Evolutionary conservation across 2,888 invertebrate species (phyloP).

Genomic region (Hesperia comma): DNA sequence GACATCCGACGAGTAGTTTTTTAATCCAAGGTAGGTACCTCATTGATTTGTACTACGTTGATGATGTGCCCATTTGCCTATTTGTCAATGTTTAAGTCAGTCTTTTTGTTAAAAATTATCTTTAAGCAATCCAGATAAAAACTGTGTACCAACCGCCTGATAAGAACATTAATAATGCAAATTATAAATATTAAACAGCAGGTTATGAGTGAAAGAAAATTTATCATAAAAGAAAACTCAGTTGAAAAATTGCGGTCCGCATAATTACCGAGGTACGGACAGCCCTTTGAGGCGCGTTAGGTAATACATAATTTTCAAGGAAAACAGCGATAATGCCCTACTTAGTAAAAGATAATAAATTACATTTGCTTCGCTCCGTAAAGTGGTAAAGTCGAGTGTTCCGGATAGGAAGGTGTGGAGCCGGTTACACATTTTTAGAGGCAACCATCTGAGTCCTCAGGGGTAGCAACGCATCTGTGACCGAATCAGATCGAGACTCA

Average conservation of each 20-base stretch:
- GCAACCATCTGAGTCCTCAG: too few species aligned
- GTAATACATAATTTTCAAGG: constrained; percentile 36
- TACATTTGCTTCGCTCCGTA: constrained; percentile 30
- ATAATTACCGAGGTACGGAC: constrained; percentile 13
- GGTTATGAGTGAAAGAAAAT: constrained; percentile 6
- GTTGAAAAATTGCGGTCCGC: constrained; percentile 26
- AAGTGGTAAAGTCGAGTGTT: constrained; percentile 6
- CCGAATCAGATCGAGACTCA: too few species aligned
- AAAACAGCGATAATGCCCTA: constrained; percentile 37
- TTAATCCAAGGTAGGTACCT: too few species aligned
- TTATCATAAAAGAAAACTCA: constrained; percentile 27
- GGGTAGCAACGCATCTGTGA: too few species aligned
- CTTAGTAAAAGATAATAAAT: constrained; percentile 38
- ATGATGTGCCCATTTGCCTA: too few species aligned
- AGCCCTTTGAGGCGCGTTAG: constrained; percentile 34
- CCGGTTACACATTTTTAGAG: too few species aligned
- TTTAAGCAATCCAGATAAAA: neutral
- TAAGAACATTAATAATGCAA: constrained; percentile 5
- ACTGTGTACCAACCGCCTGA: neutral
- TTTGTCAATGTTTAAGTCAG: too few species aligned
- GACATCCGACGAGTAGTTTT: too few species aligned
- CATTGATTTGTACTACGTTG: too few species aligned
- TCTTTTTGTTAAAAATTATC: too few species aligned
- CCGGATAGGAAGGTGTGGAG: too few species aligned
- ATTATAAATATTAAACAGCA: neutral